phyloP scores from a whole-genome alignment of 1,140 invertebrate species.

The Drosophila tropicalis region DNA sequence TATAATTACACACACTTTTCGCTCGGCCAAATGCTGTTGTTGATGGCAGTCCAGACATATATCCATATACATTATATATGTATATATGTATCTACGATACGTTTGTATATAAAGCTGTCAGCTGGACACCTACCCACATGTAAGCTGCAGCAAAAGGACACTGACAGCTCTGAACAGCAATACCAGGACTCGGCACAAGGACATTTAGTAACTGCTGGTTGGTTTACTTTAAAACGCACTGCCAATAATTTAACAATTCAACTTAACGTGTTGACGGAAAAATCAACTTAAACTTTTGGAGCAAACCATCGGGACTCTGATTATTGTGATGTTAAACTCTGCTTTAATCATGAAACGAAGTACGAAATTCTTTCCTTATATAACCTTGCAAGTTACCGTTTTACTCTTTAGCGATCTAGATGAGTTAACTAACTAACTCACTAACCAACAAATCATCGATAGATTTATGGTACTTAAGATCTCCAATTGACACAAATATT shows the following conservation, averaged over 20 bases:
- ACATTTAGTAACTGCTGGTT: neutral
- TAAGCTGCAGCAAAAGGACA: slow-evolving; percentile 22
- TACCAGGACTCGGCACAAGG: neutral
- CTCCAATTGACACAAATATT: too few species aligned
- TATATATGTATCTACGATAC: neutral
- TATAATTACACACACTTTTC: slow-evolving; percentile 3
- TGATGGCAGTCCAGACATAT: neutral
- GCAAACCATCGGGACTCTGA: neutral
- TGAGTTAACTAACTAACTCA: too few species aligned
- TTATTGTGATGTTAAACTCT: neutral
- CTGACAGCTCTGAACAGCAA: neutral
- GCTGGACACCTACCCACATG: slow-evolving; percentile 14
- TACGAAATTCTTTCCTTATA: too few species aligned
- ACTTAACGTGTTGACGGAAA: neutral
- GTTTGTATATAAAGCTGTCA: slow-evolving; percentile 2
- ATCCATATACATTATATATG: neutral
- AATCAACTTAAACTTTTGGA: neutral
- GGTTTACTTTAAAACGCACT: slow-evolving; percentile 5
- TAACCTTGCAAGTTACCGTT: too few species aligned
- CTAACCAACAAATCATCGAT: too few species aligned
- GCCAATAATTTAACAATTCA: slow-evolving; percentile 11
- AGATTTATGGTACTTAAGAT: too few species aligned
- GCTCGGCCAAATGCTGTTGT: neutral
- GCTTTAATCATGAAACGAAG: too few species aligned
- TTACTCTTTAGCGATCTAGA: too few species aligned